Evolutionary conservation across 2,888 invertebrate species (phyloP), one percentile per base, ranked within the genome.

Genomic region (Lasioglossum vierecki): DNA sequence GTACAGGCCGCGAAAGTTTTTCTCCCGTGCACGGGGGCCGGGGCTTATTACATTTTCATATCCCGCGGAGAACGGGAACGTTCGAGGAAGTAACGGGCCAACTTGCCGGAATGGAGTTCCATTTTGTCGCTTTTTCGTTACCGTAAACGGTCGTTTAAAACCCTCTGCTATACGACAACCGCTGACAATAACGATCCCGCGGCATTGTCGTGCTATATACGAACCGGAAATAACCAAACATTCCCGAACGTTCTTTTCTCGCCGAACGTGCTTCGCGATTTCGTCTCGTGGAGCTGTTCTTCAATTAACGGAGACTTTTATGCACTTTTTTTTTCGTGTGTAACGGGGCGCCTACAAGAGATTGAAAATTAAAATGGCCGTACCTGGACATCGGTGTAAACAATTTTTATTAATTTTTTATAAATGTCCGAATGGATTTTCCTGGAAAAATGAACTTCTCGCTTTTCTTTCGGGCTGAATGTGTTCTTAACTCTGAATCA

Each of bases 1-100:
- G 60, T 13, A 30, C 77, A 76, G 72, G 39, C 68, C 75, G 84
- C 35, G 70, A 82, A 86, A 86, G 22, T 82, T 86, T 79, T 86
- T 85, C 77, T 70, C 74, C 79, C n/a, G 57, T 57, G n/a, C n/a
- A 57, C 57, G 63, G 44, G 66, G 81, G 81, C 73, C 63, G 63
- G 44, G 49, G 53, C 75, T 84, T 86, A 86, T 86, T 86, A 86
- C 86, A 86, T 86, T 86, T 86, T 86, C 84, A 84, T 84, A 86
- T 84, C 83, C 57, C 63, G 77, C 1, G 82, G 75, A 44, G 79
- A 84, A 78, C 75, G 75, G 63, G 75, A 53, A 53, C 83, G 72
- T 76, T 76, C 66, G 79, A 41, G 84, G 22, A 68, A 76, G 84
- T 83, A 84, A 84, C 82, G 53, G 74, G 79, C 79, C 66, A 84